Base-by-base conservation (phyloP, 2,113 vertebrate genomes). In the Zeus faber region DNA sequence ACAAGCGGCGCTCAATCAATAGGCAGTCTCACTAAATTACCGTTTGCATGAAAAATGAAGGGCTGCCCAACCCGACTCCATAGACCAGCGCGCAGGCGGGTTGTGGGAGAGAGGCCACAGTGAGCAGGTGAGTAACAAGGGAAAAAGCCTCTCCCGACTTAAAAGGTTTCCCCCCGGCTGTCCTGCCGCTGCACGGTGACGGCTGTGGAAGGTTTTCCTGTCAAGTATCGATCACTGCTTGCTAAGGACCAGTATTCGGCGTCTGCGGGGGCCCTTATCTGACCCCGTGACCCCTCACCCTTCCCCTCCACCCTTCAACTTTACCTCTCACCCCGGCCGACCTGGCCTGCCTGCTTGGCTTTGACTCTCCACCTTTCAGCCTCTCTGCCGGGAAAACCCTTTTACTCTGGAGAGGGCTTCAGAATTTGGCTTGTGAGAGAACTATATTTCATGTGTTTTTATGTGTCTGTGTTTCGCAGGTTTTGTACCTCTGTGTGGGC, bases 11-110 rank as follows among this genome's bases (percentile, higher is more conserved):
- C 77, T 85, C 85, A 73, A 84, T 91, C 88, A 89, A 83, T 87
- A 86, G 87, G 82, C 85, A 80, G 86, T 90, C 88, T 91, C 90
- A 88, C 87, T 88, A 89, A 92, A 80, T 88, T 85, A 82, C 87
- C 90, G 86, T 84, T 77, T 87, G 79, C 79, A 74, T 91, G 89
- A 89, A 90, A 92, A 94, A 90, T 87, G 88, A 93, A 92, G 77
- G 70, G 75, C 69, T 76, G 76, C 86, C 85, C 82, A 91, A 91
- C 87, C 93, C 92, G 93, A 92, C 92, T 94, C 91, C 93, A 94
- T 95, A 95, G 94, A 91, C 89, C 89, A 86, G 83, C 88, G 56
- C 26, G 58, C 27, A 17, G 27, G 17, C 59, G 61, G 26, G 64
- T 66, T 72, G 67, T 70, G 62, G 27, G 43, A 63, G 74, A 75